Evolutionary conservation across 2,888 invertebrate genomes (phyloP).

Genomic region (Gryllus longicercus): DNA sequence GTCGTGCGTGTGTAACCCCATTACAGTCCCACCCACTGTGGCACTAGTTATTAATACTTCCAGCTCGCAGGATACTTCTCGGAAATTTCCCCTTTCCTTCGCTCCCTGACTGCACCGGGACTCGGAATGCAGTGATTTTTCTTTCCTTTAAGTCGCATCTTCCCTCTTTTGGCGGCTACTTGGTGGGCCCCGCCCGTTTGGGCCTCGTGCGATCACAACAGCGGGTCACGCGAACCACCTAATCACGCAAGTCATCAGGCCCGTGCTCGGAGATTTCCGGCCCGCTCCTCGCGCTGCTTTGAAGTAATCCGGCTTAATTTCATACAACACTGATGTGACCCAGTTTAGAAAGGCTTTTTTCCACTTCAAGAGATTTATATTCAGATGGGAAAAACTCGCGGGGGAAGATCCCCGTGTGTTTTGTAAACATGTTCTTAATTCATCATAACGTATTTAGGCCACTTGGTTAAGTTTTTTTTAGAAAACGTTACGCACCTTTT

Average conservation of each 20-base stretch:
- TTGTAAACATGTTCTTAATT: constrained; percentile 11
- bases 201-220: too few species aligned
- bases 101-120: too few species aligned
- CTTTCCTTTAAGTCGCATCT: too few species aligned
- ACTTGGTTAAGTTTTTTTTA: constrained; percentile 2
- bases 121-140: too few species aligned
- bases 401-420: not conserved
- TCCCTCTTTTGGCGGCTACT: too few species aligned
- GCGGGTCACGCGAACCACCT: not conserved
- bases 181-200: too few species aligned
- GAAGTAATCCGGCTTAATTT: constrained; percentile 17
- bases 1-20: too few species aligned
- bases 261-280: not conserved
- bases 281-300: not conserved
- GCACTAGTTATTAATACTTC: too few species aligned
- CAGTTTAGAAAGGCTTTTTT: not conserved
- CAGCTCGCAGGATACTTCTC: too few species aligned
- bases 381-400: not conserved
- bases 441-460: constrained; percentile 10
- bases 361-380: not conserved
- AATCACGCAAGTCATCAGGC: not conserved
- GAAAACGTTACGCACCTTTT: constrained; percentile 5
- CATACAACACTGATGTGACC: not conserved
- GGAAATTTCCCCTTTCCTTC: too few species aligned
- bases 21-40: too few species aligned